Evolutionary conservation across 2,797 vertebrate genomes (phyloP).

Genomic region (Syngnathus rostellatus): DNA sequence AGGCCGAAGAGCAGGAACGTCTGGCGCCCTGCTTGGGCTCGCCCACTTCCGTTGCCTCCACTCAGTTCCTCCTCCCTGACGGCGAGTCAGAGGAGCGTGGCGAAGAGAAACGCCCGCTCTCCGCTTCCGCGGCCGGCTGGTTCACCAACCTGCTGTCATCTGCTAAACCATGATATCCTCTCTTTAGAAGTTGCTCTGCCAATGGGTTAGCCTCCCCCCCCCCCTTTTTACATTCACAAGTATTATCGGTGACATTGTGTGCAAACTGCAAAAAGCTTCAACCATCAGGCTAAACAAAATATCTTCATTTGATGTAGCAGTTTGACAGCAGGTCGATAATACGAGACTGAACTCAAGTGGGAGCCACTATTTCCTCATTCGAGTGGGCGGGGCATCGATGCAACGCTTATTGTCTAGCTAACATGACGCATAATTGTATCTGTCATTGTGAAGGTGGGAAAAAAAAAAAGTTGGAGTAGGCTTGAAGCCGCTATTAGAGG

Average conservation of each 20-base stretch:
- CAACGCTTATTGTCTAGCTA: neutral
- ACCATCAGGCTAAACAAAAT: slow-evolving; percentile 5
- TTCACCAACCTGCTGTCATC: slow-evolving; percentile 67
- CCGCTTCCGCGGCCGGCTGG: slow-evolving; percentile 62
- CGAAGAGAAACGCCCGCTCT: slow-evolving; percentile 52
- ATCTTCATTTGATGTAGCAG: slow-evolving; percentile 19
- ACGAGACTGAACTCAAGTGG: neutral
- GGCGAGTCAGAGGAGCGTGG: slow-evolving; percentile 65
- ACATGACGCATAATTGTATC: neutral
- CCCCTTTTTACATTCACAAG: slow-evolving; percentile 8
- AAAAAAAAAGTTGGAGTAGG: neutral
- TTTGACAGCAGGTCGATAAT: slow-evolving; percentile 25
- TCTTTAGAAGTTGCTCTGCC: slow-evolving; percentile 14
- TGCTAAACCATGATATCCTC: slow-evolving; percentile 53
- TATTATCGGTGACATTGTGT: slow-evolving; percentile 26
- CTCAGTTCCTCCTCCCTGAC: slow-evolving; percentile 86
- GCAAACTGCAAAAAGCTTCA: slow-evolving; percentile 9
- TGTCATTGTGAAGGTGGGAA: neutral
- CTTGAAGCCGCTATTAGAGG: neutral
- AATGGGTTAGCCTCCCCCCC: slow-evolving; percentile 4
- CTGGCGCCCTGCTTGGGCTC: slow-evolving; percentile 80
- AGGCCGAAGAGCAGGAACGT: slow-evolving; percentile 30
- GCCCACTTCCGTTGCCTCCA: slow-evolving; percentile 86
- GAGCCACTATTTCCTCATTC: neutral
- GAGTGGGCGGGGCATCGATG: neutral